Conservation (phyloP, 2,888 invertebrate species). For the Limnephilus marmoratus region DNA sequence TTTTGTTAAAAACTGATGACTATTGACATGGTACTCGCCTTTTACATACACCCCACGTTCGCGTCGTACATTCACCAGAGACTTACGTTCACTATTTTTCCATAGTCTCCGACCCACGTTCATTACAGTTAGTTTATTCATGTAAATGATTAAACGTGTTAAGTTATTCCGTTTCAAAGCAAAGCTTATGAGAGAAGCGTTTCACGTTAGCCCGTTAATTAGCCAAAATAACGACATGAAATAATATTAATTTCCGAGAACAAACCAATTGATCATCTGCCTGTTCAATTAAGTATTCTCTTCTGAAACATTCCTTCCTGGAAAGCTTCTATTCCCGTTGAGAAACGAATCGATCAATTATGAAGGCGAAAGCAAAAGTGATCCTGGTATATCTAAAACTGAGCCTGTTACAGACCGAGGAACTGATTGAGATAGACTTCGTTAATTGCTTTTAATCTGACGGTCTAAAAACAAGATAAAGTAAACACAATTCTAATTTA, state of each 20-base stretch:
- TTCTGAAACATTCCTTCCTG: constrained; percentile 7
- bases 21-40: too few relatives aligned
- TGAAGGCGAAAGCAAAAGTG: constrained; percentile 28
- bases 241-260: neutral
- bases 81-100: too few relatives aligned
- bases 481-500: constrained; percentile 63
- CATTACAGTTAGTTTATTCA: neutral
- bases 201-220: neutral
- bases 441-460: constrained; percentile 65
- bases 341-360: constrained; percentile 32
- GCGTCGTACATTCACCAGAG: too few relatives aligned
- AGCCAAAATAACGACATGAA: neutral
- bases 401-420: neutral
- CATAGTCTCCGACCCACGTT: too few relatives aligned
- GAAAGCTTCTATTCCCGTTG: constrained; percentile 4
- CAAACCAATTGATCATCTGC: neutral
- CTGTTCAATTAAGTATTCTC: neutral
- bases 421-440: constrained; percentile 60
- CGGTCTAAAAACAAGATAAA: constrained; percentile 62
- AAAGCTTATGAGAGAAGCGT: neutral
- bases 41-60: too few relatives aligned
- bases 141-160: neutral
- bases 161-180: neutral
- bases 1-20: too few relatives aligned
- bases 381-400: neutral